Base-by-base conservation (phyloP, 2,113 vertebrate genomes). In the Colossoma macropomum region DNA sequence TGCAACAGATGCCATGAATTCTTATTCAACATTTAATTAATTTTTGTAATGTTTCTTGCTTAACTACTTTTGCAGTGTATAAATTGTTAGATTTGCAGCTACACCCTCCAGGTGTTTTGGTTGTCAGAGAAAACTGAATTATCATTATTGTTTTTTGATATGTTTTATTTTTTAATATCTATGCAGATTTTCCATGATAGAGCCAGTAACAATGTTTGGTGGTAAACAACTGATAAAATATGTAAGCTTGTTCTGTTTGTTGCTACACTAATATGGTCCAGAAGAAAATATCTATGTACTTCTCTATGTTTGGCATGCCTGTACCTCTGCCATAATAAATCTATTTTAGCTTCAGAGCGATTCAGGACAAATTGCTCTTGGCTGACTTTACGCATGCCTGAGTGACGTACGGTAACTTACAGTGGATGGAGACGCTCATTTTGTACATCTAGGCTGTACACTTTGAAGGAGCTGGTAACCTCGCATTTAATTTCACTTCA, bases 321-420 rank as follows among this genome's bases (percentile, higher is more conserved):
- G 86, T 59, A 84, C 77, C 81, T 82, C 11, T 25, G 84, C 80
- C 23, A 38, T 77, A 88, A 89, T 89, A 89, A 89, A 92, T 92
- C 88, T 90, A 45, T 93, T 93, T 85, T 82, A 89, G 87, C 84
- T 90, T 72, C 82, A n/a, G 80, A 77, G 84, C 85, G 84, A 89
- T 88, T 86, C 88, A 77, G 85, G 84, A 82, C 86, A 86, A 90
- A 87, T 88, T 92, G 54, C 82, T 92, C 91, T 94, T 95, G 93
- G 92, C 92, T 95, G 92, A 93, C 89, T 80, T 59, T 74, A 63
- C 62, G 19, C 25, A 45, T 90, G 84, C 79, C 79, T 52, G 45
- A 65, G 63, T 82, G 71, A 84, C 80, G 50, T 71, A 68, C 73
- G 73, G 78, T 85, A 56, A 83, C 63, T 77, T 83, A 87, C n/a